Evolutionary conservation across 2,888 invertebrate genomes (phyloP), one percentile per base, ranked within the genome.

Genomic region (Seira sanloemensis): DNA sequence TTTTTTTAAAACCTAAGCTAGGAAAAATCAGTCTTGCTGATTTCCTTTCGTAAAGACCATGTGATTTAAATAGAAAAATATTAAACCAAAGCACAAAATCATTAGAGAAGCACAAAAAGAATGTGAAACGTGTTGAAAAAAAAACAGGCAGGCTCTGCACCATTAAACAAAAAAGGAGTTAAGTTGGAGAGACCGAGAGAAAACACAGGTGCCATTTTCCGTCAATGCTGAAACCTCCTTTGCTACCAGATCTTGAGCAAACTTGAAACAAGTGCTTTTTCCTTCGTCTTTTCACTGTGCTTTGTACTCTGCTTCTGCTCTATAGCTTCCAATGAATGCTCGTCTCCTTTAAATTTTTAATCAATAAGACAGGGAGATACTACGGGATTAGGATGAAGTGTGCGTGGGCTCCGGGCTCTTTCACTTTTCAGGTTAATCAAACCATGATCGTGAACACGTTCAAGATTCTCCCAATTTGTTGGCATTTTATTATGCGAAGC

Each of bases 381-480:
- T 21, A 62, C 19, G 62, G 21, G 21, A 18, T 7, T 16, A n/a
- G n/a, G 50, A 2, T 62, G 62, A 62, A 12, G 62, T n/a, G 58
- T 54, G 75, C 58, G 81, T 81, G 71, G 66, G 81, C 71, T 46
- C 50, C 23, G 71, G 66, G 81, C 71, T 46, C 50, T 18, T 62
- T 72, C 76, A 78, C 62, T 62, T 78, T 75, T 65, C 16, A 58
- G 77, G 62, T 66, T 83, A 83, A 83, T 83, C 82, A 77, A 83
- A 77, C 25, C 68, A 21, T 58, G 75, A 83, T 83, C 77, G 71
- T 65, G 37, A n/a, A 77, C 54, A 62, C 21, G 62, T 62, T 62
- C 23, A n/a, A n/a, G n/a, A 62, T 50, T 62, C 62, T n/a, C n/a
- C n/a, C 16, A 50, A 50, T 62, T 62, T 62, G 62, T 21, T 62